Percentiles rank a stretch among this genome's conserved stretches.
These are phyloP conservation scores for Eufriesea mexicana DNA, from an alignment of 1,140 invertebrate species.

Conservation along the genomic window DNA sequence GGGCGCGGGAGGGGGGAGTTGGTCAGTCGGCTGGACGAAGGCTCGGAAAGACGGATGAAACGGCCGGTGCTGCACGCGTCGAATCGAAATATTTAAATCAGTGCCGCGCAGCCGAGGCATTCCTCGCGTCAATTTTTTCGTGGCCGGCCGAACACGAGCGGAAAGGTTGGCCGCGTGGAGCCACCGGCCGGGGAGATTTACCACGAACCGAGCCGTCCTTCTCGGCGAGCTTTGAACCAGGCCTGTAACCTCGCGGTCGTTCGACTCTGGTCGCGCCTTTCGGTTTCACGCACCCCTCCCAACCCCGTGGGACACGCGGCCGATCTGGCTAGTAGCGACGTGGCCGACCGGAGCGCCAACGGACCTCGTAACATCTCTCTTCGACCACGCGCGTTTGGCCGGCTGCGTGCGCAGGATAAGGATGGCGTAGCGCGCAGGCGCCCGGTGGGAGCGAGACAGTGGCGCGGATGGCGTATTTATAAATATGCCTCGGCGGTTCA, in stretches of 20 bases:
- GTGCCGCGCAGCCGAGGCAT: conserved; percentile 4
- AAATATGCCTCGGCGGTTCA: conserved; percentile 68
- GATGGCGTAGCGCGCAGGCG: not conserved
- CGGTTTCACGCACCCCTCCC: conserved; percentile 1
- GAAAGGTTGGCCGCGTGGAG: conserved; percentile 21
- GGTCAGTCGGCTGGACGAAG: too few species aligned
- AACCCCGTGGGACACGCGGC: not conserved
- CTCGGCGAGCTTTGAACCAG: conserved; percentile 52
- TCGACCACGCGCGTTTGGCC: not conserved
- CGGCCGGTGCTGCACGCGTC: not conserved
- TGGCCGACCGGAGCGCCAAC: not conserved
- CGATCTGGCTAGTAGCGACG: not conserved
- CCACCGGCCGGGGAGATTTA: conserved; percentile 35
- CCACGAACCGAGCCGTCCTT: conserved; percentile 50
- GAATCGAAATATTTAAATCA: conserved; percentile 41
- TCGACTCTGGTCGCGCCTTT: conserved; percentile 50
- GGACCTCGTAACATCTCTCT: conserved; percentile 43
- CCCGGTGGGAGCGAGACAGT: conserved; percentile 28
- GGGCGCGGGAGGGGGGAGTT: too few species aligned
- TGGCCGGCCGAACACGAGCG: conserved; percentile 1
- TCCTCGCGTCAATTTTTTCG: conserved; percentile 31
- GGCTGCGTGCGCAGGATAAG: not conserved
- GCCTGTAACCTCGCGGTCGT: conserved; percentile 49
- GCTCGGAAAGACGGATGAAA: not conserved
- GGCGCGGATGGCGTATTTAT: conserved; percentile 74